These are phyloP conservation scores for Chrysolina americana DNA, from an alignment of 2,888 invertebrate genomes.

Conservation along the genomic window DNA sequence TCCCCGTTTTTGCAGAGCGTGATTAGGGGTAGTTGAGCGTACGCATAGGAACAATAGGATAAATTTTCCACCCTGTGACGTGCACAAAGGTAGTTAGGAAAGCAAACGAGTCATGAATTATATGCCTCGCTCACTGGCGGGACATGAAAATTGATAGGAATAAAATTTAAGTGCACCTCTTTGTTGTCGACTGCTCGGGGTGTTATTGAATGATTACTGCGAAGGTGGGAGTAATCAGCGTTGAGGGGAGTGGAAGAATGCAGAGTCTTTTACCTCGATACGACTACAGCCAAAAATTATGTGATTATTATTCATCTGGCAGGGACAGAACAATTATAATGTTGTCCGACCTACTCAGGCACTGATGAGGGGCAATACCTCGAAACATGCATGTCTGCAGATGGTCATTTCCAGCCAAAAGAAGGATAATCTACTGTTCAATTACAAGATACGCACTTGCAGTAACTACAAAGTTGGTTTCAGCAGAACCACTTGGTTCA, in stretches of 20 bases:
- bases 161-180: constrained; percentile 9
- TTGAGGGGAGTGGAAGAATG: neutral
- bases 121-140: constrained; percentile 11
- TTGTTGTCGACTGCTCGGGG: neutral
- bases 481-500: too few relatives aligned
- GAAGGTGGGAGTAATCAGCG: neutral
- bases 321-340: too few relatives aligned
- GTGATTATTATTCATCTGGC: too few relatives aligned
- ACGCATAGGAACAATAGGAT: constrained; percentile 9
- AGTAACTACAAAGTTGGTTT: too few relatives aligned
- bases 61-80: constrained; percentile 15
- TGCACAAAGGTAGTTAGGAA: constrained; percentile 16
- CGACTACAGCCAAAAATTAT: neutral
- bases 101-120: constrained; percentile 15
- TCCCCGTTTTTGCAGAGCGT: constrained; percentile 14
- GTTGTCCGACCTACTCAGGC: too few relatives aligned
- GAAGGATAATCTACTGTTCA: too few relatives aligned
- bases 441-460: too few relatives aligned
- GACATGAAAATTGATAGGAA: constrained; percentile 16
- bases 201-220: neutral
- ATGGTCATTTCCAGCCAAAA: too few relatives aligned
- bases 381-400: too few relatives aligned
- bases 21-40: constrained; percentile 19
- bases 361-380: too few relatives aligned
- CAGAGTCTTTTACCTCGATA: neutral